Percentiles rank a stretch among this genome's conserved stretches.
These are phyloP conservation scores for Bagarius yarrelli DNA, from an alignment of 2,113 vertebrate genomes.

Conservation along the genomic window DNA sequence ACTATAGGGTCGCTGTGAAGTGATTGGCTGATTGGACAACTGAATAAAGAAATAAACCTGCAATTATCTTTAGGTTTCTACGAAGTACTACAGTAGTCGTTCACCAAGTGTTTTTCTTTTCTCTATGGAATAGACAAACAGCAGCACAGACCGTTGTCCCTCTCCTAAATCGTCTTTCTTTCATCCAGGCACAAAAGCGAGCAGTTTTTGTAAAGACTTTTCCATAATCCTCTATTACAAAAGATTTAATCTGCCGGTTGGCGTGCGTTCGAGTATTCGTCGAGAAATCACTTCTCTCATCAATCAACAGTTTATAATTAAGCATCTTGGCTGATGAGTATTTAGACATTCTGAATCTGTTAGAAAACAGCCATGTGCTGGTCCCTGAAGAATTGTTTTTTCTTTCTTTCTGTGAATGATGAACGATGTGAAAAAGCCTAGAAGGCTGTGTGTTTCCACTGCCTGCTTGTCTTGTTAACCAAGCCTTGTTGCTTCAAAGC, in stretches of 20 bases:
- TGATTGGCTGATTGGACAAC: not conserved
- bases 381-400: slow-evolving; percentile 22
- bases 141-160: not conserved
- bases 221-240: slow-evolving; percentile 12
- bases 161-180: not conserved
- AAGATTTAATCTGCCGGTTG: not conserved
- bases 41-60: too few species aligned
- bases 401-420: slow-evolving; percentile 39
- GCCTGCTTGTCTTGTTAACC: slow-evolving; percentile 52
- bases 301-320: slow-evolving; percentile 43
- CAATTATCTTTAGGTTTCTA: not conserved
- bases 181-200: not conserved
- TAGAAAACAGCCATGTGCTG: slow-evolving; percentile 20
- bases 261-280: not conserved
- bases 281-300: slow-evolving; percentile 29
- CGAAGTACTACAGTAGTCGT: too few species aligned
- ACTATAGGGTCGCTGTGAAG: not conserved
- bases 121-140: not conserved
- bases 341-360: slow-evolving; percentile 36
- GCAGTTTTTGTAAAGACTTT: not conserved
- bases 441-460: slow-evolving; percentile 25
- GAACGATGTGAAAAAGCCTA: slow-evolving; percentile 39
- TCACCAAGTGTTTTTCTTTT: not conserved
- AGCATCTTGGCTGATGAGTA: slow-evolving; percentile 25
- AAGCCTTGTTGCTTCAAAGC: slow-evolving; percentile 41